Evolutionary conservation across 2,888 invertebrate species (phyloP), one percentile per base, ranked within the genome.

Genomic region (Molorchus minor): DNA sequence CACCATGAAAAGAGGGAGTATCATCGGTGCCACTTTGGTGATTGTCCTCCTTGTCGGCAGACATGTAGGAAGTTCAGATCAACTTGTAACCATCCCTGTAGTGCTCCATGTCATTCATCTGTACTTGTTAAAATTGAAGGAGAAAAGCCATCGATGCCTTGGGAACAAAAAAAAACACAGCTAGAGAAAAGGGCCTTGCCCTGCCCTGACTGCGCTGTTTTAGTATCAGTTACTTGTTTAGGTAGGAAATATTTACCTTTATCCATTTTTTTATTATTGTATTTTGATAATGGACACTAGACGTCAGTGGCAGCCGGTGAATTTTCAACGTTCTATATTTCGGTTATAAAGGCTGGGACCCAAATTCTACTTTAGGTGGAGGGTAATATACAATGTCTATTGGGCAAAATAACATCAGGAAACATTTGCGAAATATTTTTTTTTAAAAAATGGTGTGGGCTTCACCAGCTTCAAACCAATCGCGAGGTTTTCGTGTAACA

Each of bases 41-140:
- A 88, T 25, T 96, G 95, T 75, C 92, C 95, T 0, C 87, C 91
- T 0, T 97, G 97, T 75, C 84, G 82, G 61, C 90, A 93, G 71
- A 82, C 86, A 33, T 97, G 97, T 77, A 83, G 83, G 7, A 85
- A 89, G 73, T 69, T 56, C 36, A 77, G 77, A 70, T 79, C 82
- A 20, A 80, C 78, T 40, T 93, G 93, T 77, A 80, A 80, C 0
- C 95, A 95, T 75, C 76, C 80, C 1, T 95, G 94, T 77, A 83
- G 84, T 53, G 84, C 85, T 0, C 76, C 81, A n/a, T 96, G 95
- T 75, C 95, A 95, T 78, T 86, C 88, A 35, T 86, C 88, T 66
- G 89, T 92, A 0, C 83, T 88, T 64, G 85, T 89, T 1, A 85
- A 87, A 61, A 82, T 86, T 49, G 81, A 82, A 55, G 77, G 75